Evolutionary conservation across 2,113 vertebrate species (phyloP), one percentile per base, ranked within the genome.

Genomic region (Rhinoptilus africanus): DNA sequence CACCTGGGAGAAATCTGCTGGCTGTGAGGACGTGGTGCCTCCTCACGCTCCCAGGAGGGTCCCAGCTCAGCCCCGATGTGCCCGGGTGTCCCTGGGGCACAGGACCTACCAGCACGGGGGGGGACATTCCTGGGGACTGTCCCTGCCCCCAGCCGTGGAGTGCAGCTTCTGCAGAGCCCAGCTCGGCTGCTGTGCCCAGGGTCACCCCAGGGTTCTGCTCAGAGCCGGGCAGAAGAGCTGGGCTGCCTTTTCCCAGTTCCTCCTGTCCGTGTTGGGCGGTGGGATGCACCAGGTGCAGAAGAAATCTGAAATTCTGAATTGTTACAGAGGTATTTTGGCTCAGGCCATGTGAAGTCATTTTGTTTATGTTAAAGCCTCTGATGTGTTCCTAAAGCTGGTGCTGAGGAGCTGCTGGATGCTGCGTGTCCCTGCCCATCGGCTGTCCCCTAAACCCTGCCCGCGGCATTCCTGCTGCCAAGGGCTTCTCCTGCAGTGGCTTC

Each of bases 201-300:
- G 23, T 12, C 10, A 5, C 45, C 26, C 0, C 1, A 7, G 18
- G 20, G 13, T 20, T 28, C 3, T 21, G 3, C 45, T 24, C 2
- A 20, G 2, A 6, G 7, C 19, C 4, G 3, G 32, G 82, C 43
- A 22, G 74, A 23, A 34, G 75, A 39, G 39, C 45, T 19, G 8
- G 3, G 39, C 75, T 27, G 53, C 89, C 74, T 62, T 26, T 47
- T 35, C 82, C 39, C 8, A 1, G 21, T 22, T 50, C 62, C 30
- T 81, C 21, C 39, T 12, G 17, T 20, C 54, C 10, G 11, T 10
- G 28, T 37, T 43, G 62, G 62, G 2, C n/a, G 59, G 23, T 34
- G 57, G 43, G 23, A 14, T 41, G 45, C 26, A 34, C 22, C 57
- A 43, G 59, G 37, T 27, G 50, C 43, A 73, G 68, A 35, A 80